Percentiles rank a stretch among this genome's conserved stretches.
These are phyloP conservation scores for Neomorphus geoffroyi DNA, from an alignment of 2,797 vertebrate genomes.

Conservation along the genomic window DNA sequence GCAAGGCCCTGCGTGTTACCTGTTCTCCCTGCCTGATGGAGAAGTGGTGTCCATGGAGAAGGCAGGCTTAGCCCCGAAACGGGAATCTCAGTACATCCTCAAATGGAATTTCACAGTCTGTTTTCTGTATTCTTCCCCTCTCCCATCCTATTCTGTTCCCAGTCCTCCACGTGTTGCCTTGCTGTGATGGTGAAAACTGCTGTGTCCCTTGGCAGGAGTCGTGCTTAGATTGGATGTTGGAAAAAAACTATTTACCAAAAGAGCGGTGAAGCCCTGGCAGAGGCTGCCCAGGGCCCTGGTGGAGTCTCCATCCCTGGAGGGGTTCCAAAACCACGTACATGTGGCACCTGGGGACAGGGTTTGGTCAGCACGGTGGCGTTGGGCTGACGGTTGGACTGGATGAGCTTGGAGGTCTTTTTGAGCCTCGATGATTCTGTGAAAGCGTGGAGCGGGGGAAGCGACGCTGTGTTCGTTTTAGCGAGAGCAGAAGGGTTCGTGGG, in stretches of 20 bases:
- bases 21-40: background rate
- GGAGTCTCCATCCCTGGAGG: too few species aligned
- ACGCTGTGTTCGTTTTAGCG: background rate
- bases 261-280: too few species aligned
- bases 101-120: accelerated
- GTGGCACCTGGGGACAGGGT: too few species aligned
- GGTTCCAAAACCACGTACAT: too few species aligned
- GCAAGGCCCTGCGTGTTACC: accelerated
- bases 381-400: too few species aligned
- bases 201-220: background rate
- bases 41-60: background rate
- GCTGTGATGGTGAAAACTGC: too few species aligned
- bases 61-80: background rate
- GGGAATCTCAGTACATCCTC: background rate
- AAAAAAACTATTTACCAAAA: too few species aligned
- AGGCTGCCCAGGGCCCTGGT: too few species aligned
- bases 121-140: background rate
- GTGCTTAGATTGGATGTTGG: too few species aligned
- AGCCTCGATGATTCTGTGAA: too few species aligned
- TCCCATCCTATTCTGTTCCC: background rate
- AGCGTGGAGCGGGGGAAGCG: background rate
- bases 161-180: background rate
- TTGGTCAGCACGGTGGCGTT: too few species aligned
- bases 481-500: background rate
- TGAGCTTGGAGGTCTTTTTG: too few species aligned